Evolutionary conservation across 2,797 vertebrate genomes (phyloP).

Genomic region (Sternarchorhynchus goeldii): DNA sequence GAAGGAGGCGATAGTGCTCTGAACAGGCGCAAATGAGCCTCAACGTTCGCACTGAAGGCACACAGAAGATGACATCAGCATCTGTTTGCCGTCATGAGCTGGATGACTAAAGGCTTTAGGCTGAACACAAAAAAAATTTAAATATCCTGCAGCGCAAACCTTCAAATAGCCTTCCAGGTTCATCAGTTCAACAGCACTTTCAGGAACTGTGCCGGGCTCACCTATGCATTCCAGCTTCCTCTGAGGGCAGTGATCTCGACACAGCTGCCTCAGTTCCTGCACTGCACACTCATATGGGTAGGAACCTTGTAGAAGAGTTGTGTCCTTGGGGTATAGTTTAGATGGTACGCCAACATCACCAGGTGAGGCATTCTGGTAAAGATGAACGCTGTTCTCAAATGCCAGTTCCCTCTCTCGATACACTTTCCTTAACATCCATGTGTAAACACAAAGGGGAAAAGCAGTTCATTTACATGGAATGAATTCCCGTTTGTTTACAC

Average conservation of each 20-base stretch:
- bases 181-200: not conserved
- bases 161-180: no score
- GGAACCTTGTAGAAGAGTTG: slow-evolving; percentile 54
- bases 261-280: slow-evolving; percentile 83
- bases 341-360: slow-evolving; percentile 79
- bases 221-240: slow-evolving; percentile 92
- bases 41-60: slow-evolving; percentile 79
- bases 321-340: slow-evolving; percentile 77
- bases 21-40: slow-evolving; percentile 89
- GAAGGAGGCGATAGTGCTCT: slow-evolving; percentile 82
- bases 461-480: not conserved
- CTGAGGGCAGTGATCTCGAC: slow-evolving; percentile 85
- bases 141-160: not conserved
- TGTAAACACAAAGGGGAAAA: slow-evolving; percentile 10
- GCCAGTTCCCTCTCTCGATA: slow-evolving; percentile 76
- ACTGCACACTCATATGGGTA: slow-evolving; percentile 82
- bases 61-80: not conserved
- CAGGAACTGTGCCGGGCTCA: slow-evolving; percentile 60
- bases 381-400: slow-evolving; percentile 79
- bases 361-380: slow-evolving; percentile 72
- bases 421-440: slow-evolving; percentile 74
- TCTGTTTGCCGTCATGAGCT: not conserved
- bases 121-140: no score
- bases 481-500: no score
- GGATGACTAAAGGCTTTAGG: no score